Percentiles rank a stretch among this genome's conserved stretches.
Evolutionary conservation across 2,888 invertebrate genomes (phyloP).

Genomic region (Callinectes sapidus): DNA sequence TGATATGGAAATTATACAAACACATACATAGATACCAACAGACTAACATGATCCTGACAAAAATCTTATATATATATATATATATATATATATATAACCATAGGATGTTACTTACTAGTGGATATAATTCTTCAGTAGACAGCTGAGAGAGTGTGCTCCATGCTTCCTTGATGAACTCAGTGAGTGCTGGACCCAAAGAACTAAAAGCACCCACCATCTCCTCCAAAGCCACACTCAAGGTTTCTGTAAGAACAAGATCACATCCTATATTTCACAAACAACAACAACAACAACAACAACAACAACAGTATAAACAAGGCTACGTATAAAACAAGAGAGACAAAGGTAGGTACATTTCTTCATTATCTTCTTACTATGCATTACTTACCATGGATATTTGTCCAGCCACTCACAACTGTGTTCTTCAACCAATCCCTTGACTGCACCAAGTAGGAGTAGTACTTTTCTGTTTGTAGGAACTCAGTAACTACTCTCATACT

Average conservation of each 20-base stretch:
- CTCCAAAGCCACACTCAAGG: not conserved
- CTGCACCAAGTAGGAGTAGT: not conserved
- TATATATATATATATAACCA: not conserved
- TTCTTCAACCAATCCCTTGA: not conserved
- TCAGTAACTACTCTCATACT: not conserved
- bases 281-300: no score
- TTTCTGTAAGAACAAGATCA: not conserved
- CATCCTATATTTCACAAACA: not conserved
- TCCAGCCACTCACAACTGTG: not conserved
- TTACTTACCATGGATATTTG: not conserved
- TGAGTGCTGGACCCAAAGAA: not conserved
- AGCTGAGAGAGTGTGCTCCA: not conserved
- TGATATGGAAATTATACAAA: not conserved
- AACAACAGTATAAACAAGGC: not conserved
- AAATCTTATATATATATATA: not conserved
- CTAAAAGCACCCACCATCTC: not conserved
- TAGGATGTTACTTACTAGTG: constrained; percentile 13
- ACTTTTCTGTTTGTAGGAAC: constrained; percentile 32
- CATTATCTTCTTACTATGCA: not conserved
- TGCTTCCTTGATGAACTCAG: not conserved
- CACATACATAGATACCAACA: not conserved
- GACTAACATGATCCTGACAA: not conserved
- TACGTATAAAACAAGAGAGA: not conserved
- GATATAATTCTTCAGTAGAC: not conserved
- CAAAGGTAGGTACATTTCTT: not conserved